These are phyloP conservation scores for Fabriciana adippe DNA, from an alignment of 2,888 invertebrate species.

Conservation along the genomic window DNA sequence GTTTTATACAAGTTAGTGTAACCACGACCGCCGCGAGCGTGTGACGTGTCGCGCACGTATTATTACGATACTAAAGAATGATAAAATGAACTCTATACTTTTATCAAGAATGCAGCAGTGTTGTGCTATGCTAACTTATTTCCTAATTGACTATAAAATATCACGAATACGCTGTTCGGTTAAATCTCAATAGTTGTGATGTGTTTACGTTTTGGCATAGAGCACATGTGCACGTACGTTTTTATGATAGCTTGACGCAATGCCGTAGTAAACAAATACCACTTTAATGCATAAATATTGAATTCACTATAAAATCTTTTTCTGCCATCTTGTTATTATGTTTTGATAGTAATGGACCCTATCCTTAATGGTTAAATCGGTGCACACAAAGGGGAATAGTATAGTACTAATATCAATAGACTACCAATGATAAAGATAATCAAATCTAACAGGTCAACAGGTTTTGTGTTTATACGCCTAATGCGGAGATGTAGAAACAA, in stretches of 20 bases:
- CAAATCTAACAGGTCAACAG: too few relatives aligned
- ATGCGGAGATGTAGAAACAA: too few relatives aligned
- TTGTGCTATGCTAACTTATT: slow-evolving; percentile 45
- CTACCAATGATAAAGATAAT: too few relatives aligned
- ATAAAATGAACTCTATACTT: slow-evolving; percentile 59
- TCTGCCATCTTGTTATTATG: too few relatives aligned
- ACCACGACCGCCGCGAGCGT: slow-evolving; percentile 60
- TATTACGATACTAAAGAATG: slow-evolving; percentile 48
- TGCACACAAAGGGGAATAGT: too few relatives aligned
- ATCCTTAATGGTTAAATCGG: too few relatives aligned
- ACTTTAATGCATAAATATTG: slow-evolving; percentile 14
- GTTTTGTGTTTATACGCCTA: too few relatives aligned
- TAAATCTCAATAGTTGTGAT: slow-evolving; percentile 41
- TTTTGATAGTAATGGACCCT: too few relatives aligned
- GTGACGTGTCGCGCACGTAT: slow-evolving; percentile 57
- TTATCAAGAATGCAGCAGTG: slow-evolving; percentile 52
- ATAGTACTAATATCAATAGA: too few relatives aligned
- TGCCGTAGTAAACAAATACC: slow-evolving; percentile 61
- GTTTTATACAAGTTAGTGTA: slow-evolving; percentile 62
- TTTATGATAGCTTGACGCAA: slow-evolving; percentile 54
- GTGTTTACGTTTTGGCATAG: slow-evolving; percentile 66
- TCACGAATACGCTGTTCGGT: slow-evolving; percentile 44
- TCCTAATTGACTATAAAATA: slow-evolving; percentile 16
- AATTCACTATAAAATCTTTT: background rate
- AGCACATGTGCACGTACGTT: slow-evolving; percentile 47